Percentiles rank a stretch among this genome's conserved stretches.
Evolutionary conservation across 1,140 invertebrate species (phyloP).

Genomic region (Thaumatotibia leucotreta): DNA sequence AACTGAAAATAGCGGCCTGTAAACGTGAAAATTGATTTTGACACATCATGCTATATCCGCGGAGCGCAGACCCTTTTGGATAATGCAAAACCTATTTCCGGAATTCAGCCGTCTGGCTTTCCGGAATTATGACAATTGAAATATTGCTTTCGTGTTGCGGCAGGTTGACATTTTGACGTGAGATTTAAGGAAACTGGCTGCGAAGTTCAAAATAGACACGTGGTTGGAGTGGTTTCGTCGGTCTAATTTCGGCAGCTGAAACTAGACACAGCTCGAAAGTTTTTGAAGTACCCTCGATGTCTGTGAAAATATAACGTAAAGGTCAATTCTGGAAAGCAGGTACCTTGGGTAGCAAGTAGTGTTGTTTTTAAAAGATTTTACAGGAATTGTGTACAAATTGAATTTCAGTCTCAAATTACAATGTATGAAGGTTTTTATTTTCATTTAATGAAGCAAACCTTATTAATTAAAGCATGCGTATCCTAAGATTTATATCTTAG

Average conservation of each 20-base stretch:
- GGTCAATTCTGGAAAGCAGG: too few relatives aligned
- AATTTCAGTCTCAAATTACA: too few relatives aligned
- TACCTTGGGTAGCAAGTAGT: too few relatives aligned
- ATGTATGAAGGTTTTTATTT: too few relatives aligned
- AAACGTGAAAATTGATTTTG: slow-evolving; percentile 70
- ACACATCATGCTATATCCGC: slow-evolving; percentile 54
- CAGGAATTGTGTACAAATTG: too few relatives aligned
- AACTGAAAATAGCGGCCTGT: slow-evolving; percentile 63
- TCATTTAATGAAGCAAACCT: too few relatives aligned
- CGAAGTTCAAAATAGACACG: slow-evolving; percentile 5
- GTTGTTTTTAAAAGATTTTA: too few relatives aligned
- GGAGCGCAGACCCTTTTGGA: slow-evolving; percentile 42
- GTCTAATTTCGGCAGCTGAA: background rate
- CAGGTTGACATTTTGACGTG: slow-evolving; percentile 17
- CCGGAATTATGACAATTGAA: slow-evolving; percentile 52
- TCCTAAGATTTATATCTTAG: too few relatives aligned
- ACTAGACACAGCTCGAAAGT: too few relatives aligned
- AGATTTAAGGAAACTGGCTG: background rate
- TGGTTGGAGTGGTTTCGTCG: background rate
- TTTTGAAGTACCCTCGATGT: too few relatives aligned
- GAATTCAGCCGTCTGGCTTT: slow-evolving; percentile 37
- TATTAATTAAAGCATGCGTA: too few relatives aligned
- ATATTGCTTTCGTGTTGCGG: slow-evolving; percentile 29
- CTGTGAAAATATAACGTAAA: too few relatives aligned
- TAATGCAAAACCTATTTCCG: slow-evolving; percentile 60